A percentile compares a stretch with the other conserved stretches of the same genome.
phyloP scores from a whole-genome alignment of 2,113 vertebrate genomes.

The Chlorodrepanis virens region DNA sequence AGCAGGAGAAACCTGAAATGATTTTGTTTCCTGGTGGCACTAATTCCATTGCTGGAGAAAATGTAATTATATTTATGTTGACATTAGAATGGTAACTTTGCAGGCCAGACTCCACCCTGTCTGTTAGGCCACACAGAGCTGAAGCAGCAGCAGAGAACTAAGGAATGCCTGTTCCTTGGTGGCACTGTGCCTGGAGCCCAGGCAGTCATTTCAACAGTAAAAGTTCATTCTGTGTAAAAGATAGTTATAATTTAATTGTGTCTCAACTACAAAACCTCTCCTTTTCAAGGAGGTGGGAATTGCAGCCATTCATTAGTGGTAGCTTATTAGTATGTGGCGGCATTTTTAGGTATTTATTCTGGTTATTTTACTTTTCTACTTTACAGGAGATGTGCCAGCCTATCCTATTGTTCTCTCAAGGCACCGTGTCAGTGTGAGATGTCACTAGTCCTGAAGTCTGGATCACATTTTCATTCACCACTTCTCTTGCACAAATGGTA shows the following conservation, averaged over 20 bases:
- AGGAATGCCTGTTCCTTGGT: background rate
- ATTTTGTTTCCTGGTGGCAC: conserved; percentile 35
- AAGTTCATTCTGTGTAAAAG: background rate
- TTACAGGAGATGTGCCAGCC: background rate
- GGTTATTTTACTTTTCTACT: background rate
- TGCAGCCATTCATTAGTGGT: background rate
- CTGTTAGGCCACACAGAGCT: background rate
- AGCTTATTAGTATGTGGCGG: background rate
- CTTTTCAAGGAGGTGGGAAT: background rate
- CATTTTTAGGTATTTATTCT: background rate
- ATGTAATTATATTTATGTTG: conserved; percentile 35
- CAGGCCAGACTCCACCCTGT: background rate
- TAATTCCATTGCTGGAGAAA: conserved; percentile 27
- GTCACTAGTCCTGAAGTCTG: background rate
- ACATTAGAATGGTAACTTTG: conserved; percentile 3
- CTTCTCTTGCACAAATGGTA: background rate
- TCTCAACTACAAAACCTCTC: background rate
- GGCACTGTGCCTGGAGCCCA: background rate
- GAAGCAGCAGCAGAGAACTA: background rate
- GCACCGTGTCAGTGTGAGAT: background rate
- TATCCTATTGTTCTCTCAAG: background rate
- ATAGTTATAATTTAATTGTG: background rate
- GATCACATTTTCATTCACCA: background rate
- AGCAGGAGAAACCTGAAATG: conserved; percentile 25
- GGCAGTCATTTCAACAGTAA: background rate